A percentile compares a stretch with the other conserved stretches of the same genome.
Evolutionary conservation across 2,113 vertebrate species (phyloP).

Genomic region (Muntiacus reevesi): DNA sequence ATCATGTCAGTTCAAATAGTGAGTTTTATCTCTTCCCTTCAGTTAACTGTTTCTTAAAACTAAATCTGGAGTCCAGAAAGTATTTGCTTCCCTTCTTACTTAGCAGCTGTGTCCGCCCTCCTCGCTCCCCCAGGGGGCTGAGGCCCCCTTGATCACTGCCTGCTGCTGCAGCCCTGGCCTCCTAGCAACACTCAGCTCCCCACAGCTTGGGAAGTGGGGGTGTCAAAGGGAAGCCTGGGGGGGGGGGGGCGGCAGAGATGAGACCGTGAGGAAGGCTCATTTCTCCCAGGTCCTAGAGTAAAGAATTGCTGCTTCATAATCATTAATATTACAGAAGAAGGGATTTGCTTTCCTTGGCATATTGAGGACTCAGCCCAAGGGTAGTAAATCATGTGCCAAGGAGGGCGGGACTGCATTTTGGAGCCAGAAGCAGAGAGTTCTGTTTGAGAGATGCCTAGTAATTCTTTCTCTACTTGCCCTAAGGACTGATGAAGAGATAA

Average conservation of each 20-base stretch:
- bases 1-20: background rate
- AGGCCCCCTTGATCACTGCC: constrained; percentile 40
- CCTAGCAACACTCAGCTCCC: constrained; percentile 67
- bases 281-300: background rate
- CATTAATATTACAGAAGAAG: background rate
- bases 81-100: background rate
- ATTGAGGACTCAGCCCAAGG: background rate
- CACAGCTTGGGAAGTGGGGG: background rate
- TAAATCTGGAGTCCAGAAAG: background rate
- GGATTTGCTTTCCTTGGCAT: background rate
- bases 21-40: background rate
- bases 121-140: background rate
- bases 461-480: background rate
- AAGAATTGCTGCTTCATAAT: background rate
- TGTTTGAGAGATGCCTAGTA: background rate
- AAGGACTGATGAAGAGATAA: background rate
- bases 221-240: background rate
- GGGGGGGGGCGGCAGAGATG: constrained; percentile 16
- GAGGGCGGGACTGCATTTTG: background rate
- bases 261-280: constrained; percentile 27
- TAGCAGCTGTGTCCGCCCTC: background rate
- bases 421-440: background rate
- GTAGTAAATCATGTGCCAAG: background rate
- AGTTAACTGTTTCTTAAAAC: background rate
- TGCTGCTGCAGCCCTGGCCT: background rate